phyloP scores from a whole-genome alignment of 2,888 invertebrate genomes.

The Ophion ellenae region DNA sequence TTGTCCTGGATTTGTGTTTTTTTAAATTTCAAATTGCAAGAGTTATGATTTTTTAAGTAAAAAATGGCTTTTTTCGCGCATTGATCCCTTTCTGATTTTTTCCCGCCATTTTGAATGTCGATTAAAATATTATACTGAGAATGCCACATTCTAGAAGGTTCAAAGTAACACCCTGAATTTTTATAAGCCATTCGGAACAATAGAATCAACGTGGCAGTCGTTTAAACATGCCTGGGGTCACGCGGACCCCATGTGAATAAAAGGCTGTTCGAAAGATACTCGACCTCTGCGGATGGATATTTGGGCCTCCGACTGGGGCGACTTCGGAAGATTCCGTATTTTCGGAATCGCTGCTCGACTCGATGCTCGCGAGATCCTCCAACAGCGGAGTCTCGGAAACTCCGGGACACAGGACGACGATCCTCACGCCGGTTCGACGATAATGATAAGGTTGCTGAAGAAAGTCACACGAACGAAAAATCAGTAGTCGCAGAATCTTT shows the following conservation, averaged over 20 bases:
- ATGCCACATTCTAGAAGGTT: too few species aligned
- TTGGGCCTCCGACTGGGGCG: conserved; percentile 18
- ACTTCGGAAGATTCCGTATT: conserved; percentile 29
- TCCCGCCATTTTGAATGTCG: too few species aligned
- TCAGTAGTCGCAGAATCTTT: background rate
- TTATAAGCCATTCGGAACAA: too few species aligned
- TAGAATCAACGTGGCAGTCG: too few species aligned
- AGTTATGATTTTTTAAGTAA: too few species aligned
- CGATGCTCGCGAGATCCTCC: conserved; percentile 65
- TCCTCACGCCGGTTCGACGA: conserved; percentile 78
- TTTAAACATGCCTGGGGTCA: too few species aligned
- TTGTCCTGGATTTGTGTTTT: too few species aligned
- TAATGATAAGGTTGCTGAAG: conserved; percentile 81
- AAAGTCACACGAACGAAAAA: background rate
- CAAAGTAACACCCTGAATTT: too few species aligned
- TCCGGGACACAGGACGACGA: conserved; percentile 80
- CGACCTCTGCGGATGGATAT: conserved; percentile 74
- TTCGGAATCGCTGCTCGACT: conserved; percentile 58
- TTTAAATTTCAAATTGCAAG: too few species aligned
- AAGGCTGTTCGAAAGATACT: background rate
- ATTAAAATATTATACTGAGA: too few species aligned
- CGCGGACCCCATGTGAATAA: background rate
- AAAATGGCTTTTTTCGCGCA: too few species aligned
- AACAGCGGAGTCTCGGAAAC: conserved; percentile 70
- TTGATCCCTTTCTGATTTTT: too few species aligned